Conservation (phyloP, 2,888 invertebrate species). For the Pyrocoelia pectoralis region DNA sequence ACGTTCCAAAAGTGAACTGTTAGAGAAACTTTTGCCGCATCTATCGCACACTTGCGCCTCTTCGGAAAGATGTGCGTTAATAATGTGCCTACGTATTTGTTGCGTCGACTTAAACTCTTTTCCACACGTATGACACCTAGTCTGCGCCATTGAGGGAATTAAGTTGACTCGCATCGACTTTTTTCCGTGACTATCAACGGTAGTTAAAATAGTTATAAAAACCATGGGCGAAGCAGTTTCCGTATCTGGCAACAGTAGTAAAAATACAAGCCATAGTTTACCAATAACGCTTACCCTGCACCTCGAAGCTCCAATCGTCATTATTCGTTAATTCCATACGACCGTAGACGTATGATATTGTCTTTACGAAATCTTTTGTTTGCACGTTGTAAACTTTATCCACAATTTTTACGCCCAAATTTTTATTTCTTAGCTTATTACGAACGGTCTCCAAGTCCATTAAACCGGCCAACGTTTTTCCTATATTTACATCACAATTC, state of each 20-base stretch:
- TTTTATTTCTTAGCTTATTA: slow-evolving; percentile 45
- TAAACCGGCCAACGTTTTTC: slow-evolving; percentile 49
- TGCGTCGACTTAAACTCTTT: slow-evolving; percentile 41
- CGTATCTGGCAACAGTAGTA: not conserved
- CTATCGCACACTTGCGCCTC: slow-evolving; percentile 30
- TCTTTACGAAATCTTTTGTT: slow-evolving; percentile 35
- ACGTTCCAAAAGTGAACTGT: slow-evolving; percentile 33
- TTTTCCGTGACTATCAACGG: slow-evolving; percentile 58
- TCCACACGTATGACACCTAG: slow-evolving; percentile 42
- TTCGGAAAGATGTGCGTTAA: slow-evolving; percentile 27
- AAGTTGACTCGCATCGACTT: slow-evolving; percentile 59
- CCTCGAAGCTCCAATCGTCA: slow-evolving; percentile 4
- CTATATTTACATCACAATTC: slow-evolving; percentile 45
- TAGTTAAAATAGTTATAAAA: slow-evolving; percentile 60
- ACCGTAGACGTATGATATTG: slow-evolving; percentile 46
- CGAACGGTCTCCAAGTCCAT: slow-evolving; percentile 52
- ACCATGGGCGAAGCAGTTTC: slow-evolving; percentile 46
- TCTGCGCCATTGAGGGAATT: slow-evolving; percentile 37
- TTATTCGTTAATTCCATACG: slow-evolving; percentile 41
- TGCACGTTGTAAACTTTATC: slow-evolving; percentile 37
- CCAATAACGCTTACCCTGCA: too few relatives aligned
- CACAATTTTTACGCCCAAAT: slow-evolving; percentile 44
- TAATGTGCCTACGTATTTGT: slow-evolving; percentile 37
- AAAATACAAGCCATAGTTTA: too few relatives aligned
- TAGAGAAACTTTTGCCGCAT: slow-evolving; percentile 42